Percentiles rank a stretch among this genome's conserved stretches.
Evolutionary conservation across 1,140 invertebrate genomes (phyloP).

Genomic region (Archegozetes longisetosus): DNA sequence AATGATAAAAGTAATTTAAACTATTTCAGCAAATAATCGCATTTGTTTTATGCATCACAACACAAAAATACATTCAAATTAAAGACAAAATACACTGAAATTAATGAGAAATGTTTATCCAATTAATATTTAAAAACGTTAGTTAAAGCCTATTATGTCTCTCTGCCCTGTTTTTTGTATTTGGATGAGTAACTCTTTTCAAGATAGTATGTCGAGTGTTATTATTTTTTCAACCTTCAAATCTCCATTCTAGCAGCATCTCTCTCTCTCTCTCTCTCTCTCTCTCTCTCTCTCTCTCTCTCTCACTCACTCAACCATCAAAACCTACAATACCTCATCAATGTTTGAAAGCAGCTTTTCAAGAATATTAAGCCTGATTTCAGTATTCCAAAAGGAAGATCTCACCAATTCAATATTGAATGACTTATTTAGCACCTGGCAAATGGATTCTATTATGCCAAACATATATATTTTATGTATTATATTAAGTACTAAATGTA

Average conservation of each 20-base stretch:
- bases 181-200: not conserved
- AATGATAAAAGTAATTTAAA: too few relatives aligned
- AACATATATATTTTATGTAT: too few relatives aligned
- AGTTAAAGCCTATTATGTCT: constrained; percentile 2
- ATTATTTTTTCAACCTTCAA: not conserved
- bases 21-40: not conserved
- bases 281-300: not conserved
- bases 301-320: not conserved
- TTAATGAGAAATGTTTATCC: constrained; percentile 1
- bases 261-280: not conserved
- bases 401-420: not conserved
- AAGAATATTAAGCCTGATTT: too few relatives aligned
- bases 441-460: not conserved
- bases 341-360: too few relatives aligned
- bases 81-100: not conserved
- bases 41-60: not conserved
- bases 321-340: too few relatives aligned
- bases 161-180: not conserved
- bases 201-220: not conserved
- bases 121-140: constrained; percentile 8
- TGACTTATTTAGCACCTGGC: not conserved
- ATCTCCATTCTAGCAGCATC: not conserved
- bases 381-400: not conserved
- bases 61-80: not conserved
- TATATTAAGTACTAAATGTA: not conserved